Conservation (phyloP, 2,113 vertebrate species). For the Thomomys bottae region DNA sequence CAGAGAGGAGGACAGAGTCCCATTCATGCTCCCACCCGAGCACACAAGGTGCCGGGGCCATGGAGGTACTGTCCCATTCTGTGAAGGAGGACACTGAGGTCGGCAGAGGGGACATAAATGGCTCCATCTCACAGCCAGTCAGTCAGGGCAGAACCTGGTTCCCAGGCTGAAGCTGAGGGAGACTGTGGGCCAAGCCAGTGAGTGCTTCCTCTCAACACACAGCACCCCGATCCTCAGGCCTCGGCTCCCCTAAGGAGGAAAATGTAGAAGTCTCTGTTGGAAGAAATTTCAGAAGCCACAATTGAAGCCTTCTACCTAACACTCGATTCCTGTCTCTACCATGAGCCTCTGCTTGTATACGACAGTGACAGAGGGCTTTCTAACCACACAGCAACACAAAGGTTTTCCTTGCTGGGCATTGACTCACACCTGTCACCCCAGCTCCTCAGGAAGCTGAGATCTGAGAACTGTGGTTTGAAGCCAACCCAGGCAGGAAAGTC, state of each 20-base stretch:
- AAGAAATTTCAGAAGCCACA: not conserved
- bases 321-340: not conserved
- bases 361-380: not conserved
- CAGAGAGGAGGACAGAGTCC: not conserved
- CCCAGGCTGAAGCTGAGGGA: not conserved
- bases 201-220: no score
- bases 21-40: rapidly evolving
- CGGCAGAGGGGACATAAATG: rapidly evolving
- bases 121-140: not conserved
- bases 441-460: no score
- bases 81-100: not conserved
- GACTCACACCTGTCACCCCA: no score
- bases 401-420: no score
- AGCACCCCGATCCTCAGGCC: no score
- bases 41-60: rapidly evolving
- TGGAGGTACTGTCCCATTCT: rapidly evolving
- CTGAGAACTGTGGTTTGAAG: no score
- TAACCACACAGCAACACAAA: rapidly evolving
- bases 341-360: not conserved
- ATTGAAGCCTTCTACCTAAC: not conserved
- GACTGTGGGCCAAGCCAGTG: no score
- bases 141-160: not conserved
- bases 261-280: not conserved
- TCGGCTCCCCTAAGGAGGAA: not conserved
- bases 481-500: no score